phyloP scores from a whole-genome alignment of 2,113 vertebrate genomes.

The Oryzias javanicus region DNA sequence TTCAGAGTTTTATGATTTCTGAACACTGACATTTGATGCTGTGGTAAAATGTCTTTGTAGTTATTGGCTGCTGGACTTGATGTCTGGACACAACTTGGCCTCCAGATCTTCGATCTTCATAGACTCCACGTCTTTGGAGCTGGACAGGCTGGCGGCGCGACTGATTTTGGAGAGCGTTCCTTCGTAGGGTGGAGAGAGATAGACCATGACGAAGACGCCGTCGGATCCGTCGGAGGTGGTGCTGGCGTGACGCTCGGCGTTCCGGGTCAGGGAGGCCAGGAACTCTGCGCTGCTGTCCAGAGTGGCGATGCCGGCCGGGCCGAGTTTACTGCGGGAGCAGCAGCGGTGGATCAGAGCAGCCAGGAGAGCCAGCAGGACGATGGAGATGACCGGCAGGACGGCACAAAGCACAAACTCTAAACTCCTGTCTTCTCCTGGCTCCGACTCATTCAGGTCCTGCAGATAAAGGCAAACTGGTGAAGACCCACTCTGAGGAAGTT shows the following conservation, averaged over 20 bases:
- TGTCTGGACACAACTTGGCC: conserved; percentile 63
- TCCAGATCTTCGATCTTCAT: conserved; percentile 68
- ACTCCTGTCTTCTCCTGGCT: conserved; percentile 68
- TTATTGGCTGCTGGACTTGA: conserved; percentile 43
- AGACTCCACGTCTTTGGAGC: conserved; percentile 63
- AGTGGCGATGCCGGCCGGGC: conserved; percentile 78
- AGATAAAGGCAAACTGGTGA: neutral
- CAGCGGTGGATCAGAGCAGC: conserved; percentile 77
- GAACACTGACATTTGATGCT: neutral
- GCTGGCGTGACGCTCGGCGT: conserved; percentile 64
- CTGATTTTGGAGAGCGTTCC: conserved; percentile 82
- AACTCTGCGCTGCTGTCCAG: conserved; percentile 69
- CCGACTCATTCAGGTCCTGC: conserved; percentile 77
- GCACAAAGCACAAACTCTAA: conserved; percentile 82
- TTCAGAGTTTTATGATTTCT: neutral
- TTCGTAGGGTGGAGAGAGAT: conserved; percentile 84
- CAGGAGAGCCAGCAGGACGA: conserved; percentile 83
- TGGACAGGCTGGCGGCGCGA: conserved; percentile 71
- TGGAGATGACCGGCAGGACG: conserved; percentile 76
- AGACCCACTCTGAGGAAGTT: too few species aligned
- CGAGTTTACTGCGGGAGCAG: conserved; percentile 65
- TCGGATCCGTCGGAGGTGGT: conserved; percentile 73
- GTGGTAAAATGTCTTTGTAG: conserved; percentile 26
- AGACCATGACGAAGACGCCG: conserved; percentile 74
- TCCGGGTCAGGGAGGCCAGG: conserved; percentile 67